Conservation (phyloP, 2,888 invertebrate genomes). For the Zygogramma bicolorata region DNA sequence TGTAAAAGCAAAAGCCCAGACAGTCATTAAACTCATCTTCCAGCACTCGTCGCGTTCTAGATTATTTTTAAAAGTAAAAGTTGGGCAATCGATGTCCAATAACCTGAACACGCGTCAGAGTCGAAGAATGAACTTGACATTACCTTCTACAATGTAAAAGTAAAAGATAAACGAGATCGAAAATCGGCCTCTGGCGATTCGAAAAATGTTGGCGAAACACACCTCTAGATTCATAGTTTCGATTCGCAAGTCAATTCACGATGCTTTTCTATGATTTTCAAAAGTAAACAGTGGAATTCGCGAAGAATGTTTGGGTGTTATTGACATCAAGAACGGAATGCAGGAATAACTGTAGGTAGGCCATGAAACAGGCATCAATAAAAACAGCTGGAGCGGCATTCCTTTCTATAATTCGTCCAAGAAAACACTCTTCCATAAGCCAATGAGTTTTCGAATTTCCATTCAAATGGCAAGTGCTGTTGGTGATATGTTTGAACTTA, state of each 20-base stretch:
- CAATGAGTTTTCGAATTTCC: too few species aligned
- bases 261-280: neutral
- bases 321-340: neutral
- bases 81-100: neutral
- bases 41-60: neutral
- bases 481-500: neutral
- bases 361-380: neutral
- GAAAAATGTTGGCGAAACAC: neutral
- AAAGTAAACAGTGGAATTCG: neutral
- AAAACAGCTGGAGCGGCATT: neutral
- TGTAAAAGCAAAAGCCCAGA: too few species aligned
- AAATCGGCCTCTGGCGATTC: neutral
- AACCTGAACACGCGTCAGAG: neutral
- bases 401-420: neutral
- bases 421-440: neutral
- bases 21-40: neutral
- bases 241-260: neutral
- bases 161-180: conserved; percentile 8
- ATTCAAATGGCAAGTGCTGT: neutral
- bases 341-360: neutral
- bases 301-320: neutral
- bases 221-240: neutral
- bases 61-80: conserved; percentile 15
- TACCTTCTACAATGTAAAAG: conserved; percentile 21
- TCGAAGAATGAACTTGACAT: conserved; percentile 26